Percentiles rank a stretch among this genome's conserved stretches.
Evolutionary conservation across 2,113 vertebrate genomes (phyloP).

Genomic region (Noturus placidus): DNA sequence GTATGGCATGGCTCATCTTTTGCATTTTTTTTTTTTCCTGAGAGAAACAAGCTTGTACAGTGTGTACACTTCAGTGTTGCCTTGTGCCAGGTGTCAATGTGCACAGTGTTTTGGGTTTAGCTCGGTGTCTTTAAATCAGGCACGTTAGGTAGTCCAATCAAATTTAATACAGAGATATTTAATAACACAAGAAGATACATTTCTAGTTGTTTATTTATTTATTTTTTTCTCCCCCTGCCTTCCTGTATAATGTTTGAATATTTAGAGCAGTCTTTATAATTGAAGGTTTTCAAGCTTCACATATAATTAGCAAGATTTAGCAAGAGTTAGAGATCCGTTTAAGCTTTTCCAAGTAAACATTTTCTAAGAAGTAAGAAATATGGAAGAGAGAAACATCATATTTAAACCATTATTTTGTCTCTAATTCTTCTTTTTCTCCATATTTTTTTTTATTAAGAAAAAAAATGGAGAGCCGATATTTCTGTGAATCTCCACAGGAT

Average conservation of each 20-base stretch:
- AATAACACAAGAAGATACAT: constrained; percentile 24
- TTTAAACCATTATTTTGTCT: constrained; percentile 34
- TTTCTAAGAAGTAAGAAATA: neutral
- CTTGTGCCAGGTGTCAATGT: constrained; percentile 59
- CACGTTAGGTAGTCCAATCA: constrained; percentile 33
- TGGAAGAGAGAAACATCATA: neutral
- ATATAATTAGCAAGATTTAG: neutral
- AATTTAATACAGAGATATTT: constrained; percentile 37
- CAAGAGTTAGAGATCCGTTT: neutral
- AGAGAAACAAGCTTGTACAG: constrained; percentile 38
- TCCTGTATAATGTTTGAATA: constrained; percentile 11
- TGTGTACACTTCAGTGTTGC: constrained; percentile 46
- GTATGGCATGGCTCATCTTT: constrained; percentile 42
- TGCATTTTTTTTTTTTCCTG: constrained; percentile 20
- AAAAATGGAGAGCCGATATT: constrained; percentile 56
- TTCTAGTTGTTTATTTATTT: neutral
- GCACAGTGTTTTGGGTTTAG: constrained; percentile 57
- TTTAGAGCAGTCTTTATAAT: neutral
- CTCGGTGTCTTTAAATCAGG: constrained; percentile 48
- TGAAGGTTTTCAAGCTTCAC: neutral
- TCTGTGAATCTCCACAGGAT: constrained; percentile 60
- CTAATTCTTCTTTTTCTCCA: neutral
- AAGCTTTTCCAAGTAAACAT: neutral
- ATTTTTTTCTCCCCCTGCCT: neutral
- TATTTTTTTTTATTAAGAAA: neutral